A percentile compares a stretch with the other conserved stretches of the same genome.
phyloP scores from a whole-genome alignment of 2,113 vertebrate genomes.

The Rallus limicola region DNA sequence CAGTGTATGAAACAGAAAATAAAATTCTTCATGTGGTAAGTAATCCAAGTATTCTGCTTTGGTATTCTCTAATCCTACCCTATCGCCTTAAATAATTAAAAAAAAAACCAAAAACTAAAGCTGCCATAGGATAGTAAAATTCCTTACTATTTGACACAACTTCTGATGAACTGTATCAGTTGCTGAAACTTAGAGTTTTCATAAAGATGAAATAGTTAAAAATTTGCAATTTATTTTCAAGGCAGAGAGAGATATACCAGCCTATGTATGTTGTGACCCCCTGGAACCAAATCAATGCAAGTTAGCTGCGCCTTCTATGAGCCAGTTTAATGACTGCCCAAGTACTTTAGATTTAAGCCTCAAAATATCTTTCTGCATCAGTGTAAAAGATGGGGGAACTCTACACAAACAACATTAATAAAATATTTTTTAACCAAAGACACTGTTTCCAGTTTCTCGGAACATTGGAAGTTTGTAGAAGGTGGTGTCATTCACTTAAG shows the following conservation, averaged over 20 bases:
- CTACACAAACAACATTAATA: not conserved
- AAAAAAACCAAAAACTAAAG: not conserved
- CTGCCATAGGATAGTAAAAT: not conserved
- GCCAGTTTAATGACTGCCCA: not conserved
- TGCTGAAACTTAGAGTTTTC: not conserved
- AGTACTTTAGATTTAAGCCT: not conserved
- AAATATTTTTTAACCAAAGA: not conserved
- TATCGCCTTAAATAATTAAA: not conserved
- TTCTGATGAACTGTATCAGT: not conserved
- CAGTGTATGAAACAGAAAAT: slow-evolving; percentile 91
- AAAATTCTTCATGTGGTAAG: slow-evolving; percentile 93
- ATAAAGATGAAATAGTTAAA: not conserved
- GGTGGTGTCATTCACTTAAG: not conserved
- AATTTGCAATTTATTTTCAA: not conserved
- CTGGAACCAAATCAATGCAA: not conserved
- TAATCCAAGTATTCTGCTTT: slow-evolving; percentile 33
- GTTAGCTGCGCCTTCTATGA: not conserved
- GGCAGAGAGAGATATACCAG: not conserved
- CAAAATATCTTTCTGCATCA: not conserved
- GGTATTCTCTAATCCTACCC: not conserved
- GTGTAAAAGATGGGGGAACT: not conserved
- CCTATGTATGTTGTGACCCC: not conserved
- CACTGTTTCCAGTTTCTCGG: not conserved
- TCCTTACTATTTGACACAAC: not conserved
- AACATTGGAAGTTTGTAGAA: not conserved